phyloP scores from a whole-genome alignment of 2,113 vertebrate genomes.

The Mastomys natalensis region DNA sequence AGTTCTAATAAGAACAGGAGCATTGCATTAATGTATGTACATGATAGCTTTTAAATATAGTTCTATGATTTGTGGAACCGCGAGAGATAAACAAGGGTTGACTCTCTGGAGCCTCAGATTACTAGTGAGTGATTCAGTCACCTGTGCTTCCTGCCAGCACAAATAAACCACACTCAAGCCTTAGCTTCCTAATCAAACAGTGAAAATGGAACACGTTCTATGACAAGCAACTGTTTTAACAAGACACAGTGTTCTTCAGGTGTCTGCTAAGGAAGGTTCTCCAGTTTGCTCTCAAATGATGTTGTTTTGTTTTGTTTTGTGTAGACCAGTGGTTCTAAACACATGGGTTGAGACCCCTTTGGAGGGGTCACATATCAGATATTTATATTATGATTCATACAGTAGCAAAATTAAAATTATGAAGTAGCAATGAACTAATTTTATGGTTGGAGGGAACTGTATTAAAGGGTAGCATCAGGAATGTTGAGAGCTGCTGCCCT shows the following conservation, averaged over 20 bases:
- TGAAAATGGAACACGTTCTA: slow-evolving; percentile 45
- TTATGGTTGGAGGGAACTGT: not conserved
- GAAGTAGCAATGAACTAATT: not conserved
- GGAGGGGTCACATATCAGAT: not conserved
- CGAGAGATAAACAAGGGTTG: slow-evolving; percentile 77
- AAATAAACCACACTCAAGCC: slow-evolving; percentile 80
- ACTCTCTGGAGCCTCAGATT: slow-evolving; percentile 71
- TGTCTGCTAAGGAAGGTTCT: slow-evolving; percentile 35
- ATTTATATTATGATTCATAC: not conserved
- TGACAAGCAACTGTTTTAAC: slow-evolving; percentile 54
- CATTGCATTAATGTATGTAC: slow-evolving; percentile 76
- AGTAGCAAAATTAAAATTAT: not conserved
- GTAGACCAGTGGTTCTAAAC: not conserved
- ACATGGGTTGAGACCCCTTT: not conserved
- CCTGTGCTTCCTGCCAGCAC: slow-evolving; percentile 69
- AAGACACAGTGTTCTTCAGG: slow-evolving; percentile 37
- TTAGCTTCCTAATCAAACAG: slow-evolving; percentile 69
- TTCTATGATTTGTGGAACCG: slow-evolving; percentile 75
- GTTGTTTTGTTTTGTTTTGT: not conserved
- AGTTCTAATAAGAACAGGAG: slow-evolving; percentile 77
- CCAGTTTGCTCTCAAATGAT: not conserved
- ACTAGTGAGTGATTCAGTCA: slow-evolving; percentile 57
- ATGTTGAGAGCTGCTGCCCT: not conserved
- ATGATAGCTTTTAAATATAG: slow-evolving; percentile 74
- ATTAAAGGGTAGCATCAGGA: not conserved